Conservation (phyloP, 1,140 invertebrate genomes). For the Euborellia annulipes region DNA sequence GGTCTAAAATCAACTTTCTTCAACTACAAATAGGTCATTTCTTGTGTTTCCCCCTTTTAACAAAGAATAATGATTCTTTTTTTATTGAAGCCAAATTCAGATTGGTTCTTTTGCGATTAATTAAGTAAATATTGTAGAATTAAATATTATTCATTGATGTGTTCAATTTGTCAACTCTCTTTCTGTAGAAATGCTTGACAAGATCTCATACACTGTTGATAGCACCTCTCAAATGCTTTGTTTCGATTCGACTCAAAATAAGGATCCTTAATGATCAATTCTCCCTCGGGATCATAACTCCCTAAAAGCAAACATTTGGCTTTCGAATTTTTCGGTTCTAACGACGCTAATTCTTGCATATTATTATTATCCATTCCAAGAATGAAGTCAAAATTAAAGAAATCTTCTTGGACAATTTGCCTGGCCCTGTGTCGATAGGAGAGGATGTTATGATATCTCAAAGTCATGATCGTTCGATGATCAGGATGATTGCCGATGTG, state of each 20-base stretch:
- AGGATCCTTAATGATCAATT: conserved; percentile 70
- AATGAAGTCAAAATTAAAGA: conserved; percentile 63
- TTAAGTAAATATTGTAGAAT: no score
- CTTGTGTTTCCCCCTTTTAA: neutral
- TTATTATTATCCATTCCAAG: conserved; percentile 84
- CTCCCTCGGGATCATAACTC: conserved; percentile 60
- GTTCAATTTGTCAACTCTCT: neutral
- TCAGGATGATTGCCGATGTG: conserved; percentile 73
- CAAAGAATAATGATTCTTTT: neutral
- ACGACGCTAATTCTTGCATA: conserved; percentile 45
- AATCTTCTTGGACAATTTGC: conserved; percentile 53
- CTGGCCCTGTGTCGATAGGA: conserved; percentile 58
- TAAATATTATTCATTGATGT: no score
- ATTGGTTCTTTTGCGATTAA: no score
- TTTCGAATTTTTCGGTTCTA: conserved; percentile 41
- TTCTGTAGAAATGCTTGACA: conserved; percentile 45
- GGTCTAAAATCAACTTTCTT: no score
- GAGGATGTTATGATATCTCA: conserved; percentile 55
- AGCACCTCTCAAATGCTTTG: conserved; percentile 53
- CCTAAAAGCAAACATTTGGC: conserved; percentile 67
- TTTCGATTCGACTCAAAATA: conserved; percentile 61
- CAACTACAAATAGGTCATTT: neutral
- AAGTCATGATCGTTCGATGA: conserved; percentile 47
- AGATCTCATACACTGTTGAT: conserved; percentile 48
- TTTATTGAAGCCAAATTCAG: no score